These are phyloP conservation scores for Caenorhabditis imperialis DNA, from an alignment of 2,888 invertebrate species.

Conservation along the genomic window DNA sequence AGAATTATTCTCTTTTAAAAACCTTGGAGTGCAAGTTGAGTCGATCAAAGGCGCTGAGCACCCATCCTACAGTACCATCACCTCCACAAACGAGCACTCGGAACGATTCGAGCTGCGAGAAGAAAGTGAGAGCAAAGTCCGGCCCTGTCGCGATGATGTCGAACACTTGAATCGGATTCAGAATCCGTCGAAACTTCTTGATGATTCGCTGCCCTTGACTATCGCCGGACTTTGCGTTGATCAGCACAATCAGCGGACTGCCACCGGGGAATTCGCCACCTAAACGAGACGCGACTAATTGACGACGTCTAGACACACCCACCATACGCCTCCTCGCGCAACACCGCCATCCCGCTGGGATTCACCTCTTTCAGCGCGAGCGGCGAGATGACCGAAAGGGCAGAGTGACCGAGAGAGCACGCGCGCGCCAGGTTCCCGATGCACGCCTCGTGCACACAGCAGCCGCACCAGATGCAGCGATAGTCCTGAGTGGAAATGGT, in stretches of 20 bases:
- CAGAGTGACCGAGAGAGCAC: constrained; percentile 90
- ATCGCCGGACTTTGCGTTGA: constrained; percentile 97
- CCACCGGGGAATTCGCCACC: constrained; percentile 78
- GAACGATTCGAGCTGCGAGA: constrained; percentile 94
- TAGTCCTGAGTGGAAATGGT: constrained; percentile 86
- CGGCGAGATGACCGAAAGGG: constrained; percentile 94
- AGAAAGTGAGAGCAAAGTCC: constrained; percentile 89
- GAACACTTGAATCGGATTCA: constrained; percentile 97
- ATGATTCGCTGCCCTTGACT: constrained; percentile 97
- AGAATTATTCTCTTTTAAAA: not conserved
- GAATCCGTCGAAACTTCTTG: constrained; percentile 89
- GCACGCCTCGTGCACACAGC: constrained; percentile 82
- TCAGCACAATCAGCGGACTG: constrained; percentile 91
- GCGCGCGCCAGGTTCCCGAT: constrained; percentile 82
- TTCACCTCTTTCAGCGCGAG: constrained; percentile 83
- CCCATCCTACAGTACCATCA: constrained; percentile 98
- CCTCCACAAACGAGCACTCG: constrained; percentile 96
- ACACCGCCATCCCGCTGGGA: constrained; percentile 39
- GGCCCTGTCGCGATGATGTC: constrained; percentile 90
- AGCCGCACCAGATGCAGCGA: constrained; percentile 95
- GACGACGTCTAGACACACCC: not conserved
- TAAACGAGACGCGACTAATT: constrained; percentile 3
- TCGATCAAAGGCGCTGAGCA: constrained; percentile 93
- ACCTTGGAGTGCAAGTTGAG: constrained; percentile 85
- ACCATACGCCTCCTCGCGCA: constrained; percentile 63